These are phyloP conservation scores for Erannis defoliaria DNA, from an alignment of 2,888 invertebrate genomes.

Conservation along the genomic window DNA sequence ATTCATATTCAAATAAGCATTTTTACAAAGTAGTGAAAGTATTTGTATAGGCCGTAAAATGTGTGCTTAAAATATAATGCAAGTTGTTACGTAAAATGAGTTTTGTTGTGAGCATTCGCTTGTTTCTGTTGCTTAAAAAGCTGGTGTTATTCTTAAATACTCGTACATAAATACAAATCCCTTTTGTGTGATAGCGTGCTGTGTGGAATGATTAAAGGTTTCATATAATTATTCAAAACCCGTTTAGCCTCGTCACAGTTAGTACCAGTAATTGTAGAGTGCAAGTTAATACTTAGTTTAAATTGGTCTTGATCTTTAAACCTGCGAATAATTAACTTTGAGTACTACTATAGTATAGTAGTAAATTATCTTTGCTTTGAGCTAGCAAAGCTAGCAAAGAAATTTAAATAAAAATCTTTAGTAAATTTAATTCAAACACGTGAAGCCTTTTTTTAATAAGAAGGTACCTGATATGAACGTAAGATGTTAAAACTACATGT, in stretches of 20 bases:
- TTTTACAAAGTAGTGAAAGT: conserved; percentile 46
- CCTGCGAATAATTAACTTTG: no score
- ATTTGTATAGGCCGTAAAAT: conserved; percentile 42
- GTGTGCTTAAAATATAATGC: conserved; percentile 12
- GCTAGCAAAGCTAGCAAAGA: no score
- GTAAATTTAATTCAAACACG: no score
- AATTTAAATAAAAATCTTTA: no score
- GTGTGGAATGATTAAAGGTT: conserved; percentile 12
- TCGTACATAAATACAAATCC: conserved; percentile 1
- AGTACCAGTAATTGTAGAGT: neutral
- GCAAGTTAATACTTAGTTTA: neutral
- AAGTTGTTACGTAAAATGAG: conserved; percentile 34
- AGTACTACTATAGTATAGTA: no score
- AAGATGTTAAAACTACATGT: no score
- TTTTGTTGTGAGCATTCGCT: conserved; percentile 18
- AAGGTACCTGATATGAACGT: no score
- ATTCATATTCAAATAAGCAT: conserved; percentile 27
- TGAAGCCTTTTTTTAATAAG: no score
- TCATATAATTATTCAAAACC: neutral
- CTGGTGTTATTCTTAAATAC: conserved; percentile 4
- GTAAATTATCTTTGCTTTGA: no score
- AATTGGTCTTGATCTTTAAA: neutral
- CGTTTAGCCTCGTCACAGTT: neutral
- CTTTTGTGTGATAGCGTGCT: conserved; percentile 9
- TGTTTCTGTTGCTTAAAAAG: neutral